phyloP scores from a whole-genome alignment of 2,797 vertebrate species.

The Sebastes matsubarae region DNA sequence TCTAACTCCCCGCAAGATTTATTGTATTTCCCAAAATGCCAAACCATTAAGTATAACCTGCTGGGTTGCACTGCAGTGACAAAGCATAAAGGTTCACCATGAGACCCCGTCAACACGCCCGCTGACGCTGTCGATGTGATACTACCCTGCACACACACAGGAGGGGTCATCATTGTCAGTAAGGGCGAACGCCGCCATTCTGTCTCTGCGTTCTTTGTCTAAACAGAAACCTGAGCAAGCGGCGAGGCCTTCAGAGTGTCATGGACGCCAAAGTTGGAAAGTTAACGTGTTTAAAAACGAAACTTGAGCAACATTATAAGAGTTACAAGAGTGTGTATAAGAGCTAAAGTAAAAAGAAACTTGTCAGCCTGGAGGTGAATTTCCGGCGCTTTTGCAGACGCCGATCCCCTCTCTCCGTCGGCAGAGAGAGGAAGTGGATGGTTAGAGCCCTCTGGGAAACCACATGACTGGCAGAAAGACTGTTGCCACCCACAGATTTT shows the following conservation, averaged over 20 bases:
- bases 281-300: conserved; percentile 12
- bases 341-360: background rate
- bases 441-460: conserved; percentile 27
- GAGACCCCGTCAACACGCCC: background rate
- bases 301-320: conserved; percentile 11
- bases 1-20: background rate
- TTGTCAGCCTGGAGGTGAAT: conserved; percentile 12
- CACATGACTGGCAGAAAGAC: conserved; percentile 22
- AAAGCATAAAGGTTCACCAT: background rate
- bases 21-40: background rate
- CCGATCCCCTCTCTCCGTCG: conserved; percentile 2
- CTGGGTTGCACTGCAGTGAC: background rate
- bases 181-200: conserved; percentile 10
- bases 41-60: background rate
- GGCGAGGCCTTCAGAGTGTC: conserved; percentile 18
- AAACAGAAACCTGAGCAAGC: conserved; percentile 44
- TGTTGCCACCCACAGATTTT: conserved; percentile 40
- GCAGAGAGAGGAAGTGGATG: conserved; percentile 38
- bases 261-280: background rate
- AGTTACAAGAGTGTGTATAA: background rate
- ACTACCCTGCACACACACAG: background rate
- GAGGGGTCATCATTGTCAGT: conserved; percentile 1
- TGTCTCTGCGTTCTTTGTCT: conserved; percentile 45
- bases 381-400: background rate
- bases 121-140: background rate